phyloP scores from a whole-genome alignment of 1,140 invertebrate genomes.

The Platyura marginata region DNA sequence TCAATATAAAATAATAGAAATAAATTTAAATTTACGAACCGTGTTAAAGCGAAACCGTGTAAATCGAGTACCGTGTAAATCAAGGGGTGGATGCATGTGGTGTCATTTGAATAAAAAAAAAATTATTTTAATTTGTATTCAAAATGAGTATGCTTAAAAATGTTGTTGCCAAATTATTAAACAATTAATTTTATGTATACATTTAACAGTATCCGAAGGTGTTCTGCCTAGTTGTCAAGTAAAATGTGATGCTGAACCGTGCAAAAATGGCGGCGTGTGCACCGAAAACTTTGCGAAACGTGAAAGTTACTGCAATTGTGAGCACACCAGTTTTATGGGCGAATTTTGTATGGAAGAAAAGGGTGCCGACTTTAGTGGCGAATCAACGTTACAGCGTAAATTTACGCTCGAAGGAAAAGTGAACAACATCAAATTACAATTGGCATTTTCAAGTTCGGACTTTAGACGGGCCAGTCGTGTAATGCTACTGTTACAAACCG shows the following conservation, averaged over 20 bases:
- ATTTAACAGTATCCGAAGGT: constrained; percentile 30
- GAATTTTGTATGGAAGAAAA: constrained; percentile 59
- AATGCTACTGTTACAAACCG: constrained; percentile 57
- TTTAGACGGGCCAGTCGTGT: constrained; percentile 53
- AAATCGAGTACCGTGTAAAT: no score
- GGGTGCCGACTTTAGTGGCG: constrained; percentile 72
- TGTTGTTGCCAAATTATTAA: no score
- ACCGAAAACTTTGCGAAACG: constrained; percentile 76
- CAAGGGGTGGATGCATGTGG: no score
- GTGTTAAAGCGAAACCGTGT: no score
- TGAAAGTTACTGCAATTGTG: constrained; percentile 70
- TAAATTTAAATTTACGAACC: no score
- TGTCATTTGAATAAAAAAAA: no score
- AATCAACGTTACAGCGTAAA: constrained; percentile 58
- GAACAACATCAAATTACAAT: constrained; percentile 49
- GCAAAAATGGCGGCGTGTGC: constrained; percentile 73
- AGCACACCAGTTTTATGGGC: constrained; percentile 73
- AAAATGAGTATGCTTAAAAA: no score
- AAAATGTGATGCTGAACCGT: constrained; percentile 72
- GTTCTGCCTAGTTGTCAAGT: constrained; percentile 67
- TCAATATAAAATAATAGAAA: no score
- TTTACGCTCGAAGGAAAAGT: constrained; percentile 51
- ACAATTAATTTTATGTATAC: no score
- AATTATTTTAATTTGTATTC: no score
- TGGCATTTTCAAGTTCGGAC: constrained; percentile 67